These are phyloP conservation scores for Epistrophella euchroma DNA, from an alignment of 2,888 invertebrate genomes.

Conservation along the genomic window DNA sequence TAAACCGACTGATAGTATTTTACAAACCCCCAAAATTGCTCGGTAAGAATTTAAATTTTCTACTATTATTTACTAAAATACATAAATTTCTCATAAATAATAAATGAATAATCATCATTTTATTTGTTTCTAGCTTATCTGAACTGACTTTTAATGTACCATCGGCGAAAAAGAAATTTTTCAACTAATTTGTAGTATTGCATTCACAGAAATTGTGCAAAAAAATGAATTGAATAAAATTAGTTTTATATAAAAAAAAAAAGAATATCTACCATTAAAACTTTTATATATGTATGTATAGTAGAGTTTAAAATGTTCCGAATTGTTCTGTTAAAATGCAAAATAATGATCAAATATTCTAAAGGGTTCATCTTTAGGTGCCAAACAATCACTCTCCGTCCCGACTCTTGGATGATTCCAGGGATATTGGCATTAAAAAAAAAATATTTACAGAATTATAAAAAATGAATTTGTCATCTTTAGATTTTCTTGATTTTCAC, in stretches of 20 bases:
- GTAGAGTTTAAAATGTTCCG: no score
- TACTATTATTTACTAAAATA: background rate
- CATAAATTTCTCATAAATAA: background rate
- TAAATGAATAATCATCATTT: background rate
- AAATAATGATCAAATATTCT: no score
- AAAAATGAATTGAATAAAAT: constrained; percentile 19
- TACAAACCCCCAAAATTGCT: constrained; percentile 77
- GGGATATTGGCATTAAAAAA: no score
- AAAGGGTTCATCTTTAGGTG: no score
- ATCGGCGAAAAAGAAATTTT: constrained; percentile 79
- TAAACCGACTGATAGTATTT: constrained; percentile 64
- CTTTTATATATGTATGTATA: background rate
- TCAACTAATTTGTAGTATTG: constrained; percentile 57
- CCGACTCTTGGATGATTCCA: no score
- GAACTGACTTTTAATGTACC: constrained; percentile 77
- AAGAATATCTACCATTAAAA: background rate
- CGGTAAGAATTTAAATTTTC: constrained; percentile 69
- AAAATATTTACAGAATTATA: no score
- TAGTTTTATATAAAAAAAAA: background rate
- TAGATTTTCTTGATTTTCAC: no score
- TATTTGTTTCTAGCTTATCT: constrained; percentile 73
- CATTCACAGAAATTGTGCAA: constrained; percentile 16
- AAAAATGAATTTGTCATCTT: no score
- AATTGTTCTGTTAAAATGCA: no score
- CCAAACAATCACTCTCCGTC: no score